phyloP scores from a whole-genome alignment of 2,888 invertebrate genomes.

The Ametastegia equiseti region DNA sequence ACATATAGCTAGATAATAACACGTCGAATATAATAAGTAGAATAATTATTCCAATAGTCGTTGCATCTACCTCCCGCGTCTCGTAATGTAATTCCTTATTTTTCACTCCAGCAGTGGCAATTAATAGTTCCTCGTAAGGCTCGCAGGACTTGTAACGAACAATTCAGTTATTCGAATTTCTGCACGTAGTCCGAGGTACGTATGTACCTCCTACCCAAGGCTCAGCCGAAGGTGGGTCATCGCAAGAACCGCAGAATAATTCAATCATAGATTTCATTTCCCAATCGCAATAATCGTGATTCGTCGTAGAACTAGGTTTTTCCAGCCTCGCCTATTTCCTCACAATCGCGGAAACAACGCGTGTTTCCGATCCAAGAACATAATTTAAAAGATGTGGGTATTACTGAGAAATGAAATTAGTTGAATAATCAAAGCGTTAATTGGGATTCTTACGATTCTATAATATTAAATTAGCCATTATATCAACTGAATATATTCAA shows the following conservation, averaged over 20 bases:
- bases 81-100: not conserved
- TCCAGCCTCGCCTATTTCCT: not conserved
- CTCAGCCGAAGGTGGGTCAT: not conserved
- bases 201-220: too few species aligned
- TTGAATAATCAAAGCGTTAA: too few species aligned
- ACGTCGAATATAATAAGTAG: not conserved
- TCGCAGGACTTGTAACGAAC: not conserved
- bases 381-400: too few species aligned
- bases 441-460: too few species aligned
- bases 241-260: not conserved
- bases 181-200: too few species aligned
- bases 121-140: constrained; percentile 31
- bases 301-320: not conserved
- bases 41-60: constrained; percentile 23
- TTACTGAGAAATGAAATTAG: too few species aligned
- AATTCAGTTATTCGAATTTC: constrained; percentile 34
- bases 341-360: not conserved
- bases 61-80: not conserved
- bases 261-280: constrained; percentile 28
- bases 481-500: too few species aligned
- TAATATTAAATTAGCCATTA: too few species aligned
- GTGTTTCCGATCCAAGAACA: too few species aligned
- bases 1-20: constrained; percentile 8
- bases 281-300: constrained; percentile 19
- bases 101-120: constrained; percentile 4